Percentiles rank a stretch among this genome's conserved stretches.
phyloP scores from a whole-genome alignment of 2,113 vertebrate genomes.

The Hassar affinis region DNA sequence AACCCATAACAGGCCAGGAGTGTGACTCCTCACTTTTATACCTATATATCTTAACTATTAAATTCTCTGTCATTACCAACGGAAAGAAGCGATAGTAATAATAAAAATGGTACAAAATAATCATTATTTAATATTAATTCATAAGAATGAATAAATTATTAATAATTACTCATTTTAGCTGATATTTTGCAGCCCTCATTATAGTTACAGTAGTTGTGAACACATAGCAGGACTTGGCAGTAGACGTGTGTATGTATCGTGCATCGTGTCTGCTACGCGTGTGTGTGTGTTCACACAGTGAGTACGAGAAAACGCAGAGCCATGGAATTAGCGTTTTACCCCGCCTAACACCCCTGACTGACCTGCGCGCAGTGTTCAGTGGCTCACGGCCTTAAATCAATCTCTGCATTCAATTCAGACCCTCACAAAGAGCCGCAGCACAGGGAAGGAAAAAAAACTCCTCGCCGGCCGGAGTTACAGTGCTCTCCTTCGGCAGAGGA shows the following conservation, averaged over 20 bases:
- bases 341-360: slow-evolving; percentile 43
- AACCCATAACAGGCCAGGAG: neutral
- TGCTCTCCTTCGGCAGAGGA: slow-evolving; percentile 37
- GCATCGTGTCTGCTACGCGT: neutral
- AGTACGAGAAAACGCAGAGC: slow-evolving; percentile 44
- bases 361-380: slow-evolving; percentile 31
- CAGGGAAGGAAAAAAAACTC: slow-evolving; percentile 30
- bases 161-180: neutral
- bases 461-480: slow-evolving; percentile 30
- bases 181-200: neutral
- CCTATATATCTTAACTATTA: neutral
- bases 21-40: neutral
- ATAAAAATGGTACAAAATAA: neutral
- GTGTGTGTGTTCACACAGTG: neutral
- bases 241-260: neutral
- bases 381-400: slow-evolving; percentile 52
- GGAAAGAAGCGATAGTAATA: neutral
- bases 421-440: slow-evolving; percentile 49
- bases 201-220: slow-evolving; percentile 1
- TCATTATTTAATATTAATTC: no score
- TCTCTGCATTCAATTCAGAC: slow-evolving; percentile 52
- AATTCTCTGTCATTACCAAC: neutral
- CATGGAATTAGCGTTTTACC: slow-evolving; percentile 46
- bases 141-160: no score
- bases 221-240: neutral